Evolutionary conservation across 2,797 vertebrate species (phyloP).

Genomic region (Leptoclinus maculatus): DNA sequence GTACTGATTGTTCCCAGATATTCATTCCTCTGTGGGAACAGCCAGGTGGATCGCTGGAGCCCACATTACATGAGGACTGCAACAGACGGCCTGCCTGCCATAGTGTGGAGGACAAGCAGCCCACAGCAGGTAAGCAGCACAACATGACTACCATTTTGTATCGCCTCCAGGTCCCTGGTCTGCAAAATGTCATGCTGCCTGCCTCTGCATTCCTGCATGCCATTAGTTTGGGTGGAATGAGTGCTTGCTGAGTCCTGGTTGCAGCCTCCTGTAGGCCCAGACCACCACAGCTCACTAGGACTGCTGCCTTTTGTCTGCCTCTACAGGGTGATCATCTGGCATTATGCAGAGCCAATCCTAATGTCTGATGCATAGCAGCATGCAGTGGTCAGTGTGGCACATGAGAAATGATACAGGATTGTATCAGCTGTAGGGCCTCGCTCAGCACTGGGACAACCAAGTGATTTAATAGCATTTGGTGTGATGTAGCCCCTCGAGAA

Average conservation of each 20-base stretch:
- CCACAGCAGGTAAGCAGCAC: conserved; percentile 76
- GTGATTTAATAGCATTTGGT: conserved; percentile 18
- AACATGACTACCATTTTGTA: conserved; percentile 52
- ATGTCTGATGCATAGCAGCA: conserved; percentile 35
- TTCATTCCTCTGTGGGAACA: background rate
- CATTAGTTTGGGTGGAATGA: background rate
- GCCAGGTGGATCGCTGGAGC: conserved; percentile 34
- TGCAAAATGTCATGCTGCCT: conserved; percentile 20
- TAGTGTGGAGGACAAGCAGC: conserved; percentile 69
- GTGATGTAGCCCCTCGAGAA: conserved; percentile 12
- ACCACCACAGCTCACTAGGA: conserved; percentile 7
- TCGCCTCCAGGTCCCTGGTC: conserved; percentile 15
- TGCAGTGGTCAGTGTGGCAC: conserved; percentile 7
- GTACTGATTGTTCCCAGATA: background rate
- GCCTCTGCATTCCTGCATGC: conserved; percentile 16
- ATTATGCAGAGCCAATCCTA: conserved; percentile 1
- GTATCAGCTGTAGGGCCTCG: conserved; percentile 7
- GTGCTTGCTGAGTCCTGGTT: conserved; percentile 2
- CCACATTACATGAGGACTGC: conserved; percentile 60
- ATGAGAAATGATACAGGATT: conserved; percentile 14
- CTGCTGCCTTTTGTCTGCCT: conserved; percentile 34
- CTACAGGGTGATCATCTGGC: background rate
- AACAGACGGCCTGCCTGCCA: conserved; percentile 70
- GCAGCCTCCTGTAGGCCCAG: conserved; percentile 39
- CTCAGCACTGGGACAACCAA: conserved; percentile 12